Evolutionary conservation across 1,140 invertebrate species (phyloP).

Genomic region (Branchinecta lindahli): DNA sequence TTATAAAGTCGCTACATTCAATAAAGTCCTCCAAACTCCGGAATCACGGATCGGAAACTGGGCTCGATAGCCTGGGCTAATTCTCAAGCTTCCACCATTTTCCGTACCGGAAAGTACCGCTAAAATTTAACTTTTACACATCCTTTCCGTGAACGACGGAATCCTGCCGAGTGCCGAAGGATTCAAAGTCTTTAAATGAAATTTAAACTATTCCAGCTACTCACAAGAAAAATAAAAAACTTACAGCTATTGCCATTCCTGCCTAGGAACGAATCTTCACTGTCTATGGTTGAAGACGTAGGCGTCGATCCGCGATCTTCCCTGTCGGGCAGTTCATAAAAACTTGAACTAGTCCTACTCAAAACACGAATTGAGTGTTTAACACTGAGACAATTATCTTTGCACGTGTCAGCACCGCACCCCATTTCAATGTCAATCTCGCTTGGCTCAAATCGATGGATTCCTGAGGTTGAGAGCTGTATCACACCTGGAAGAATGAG

Average conservation of each 20-base stretch:
- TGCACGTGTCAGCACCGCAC: not conserved
- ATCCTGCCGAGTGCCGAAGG: no score
- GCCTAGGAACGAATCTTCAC: not conserved
- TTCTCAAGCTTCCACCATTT: no score
- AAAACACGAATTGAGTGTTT: not conserved
- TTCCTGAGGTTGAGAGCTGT: not conserved
- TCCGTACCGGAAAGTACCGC: no score
- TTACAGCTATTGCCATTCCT: not conserved
- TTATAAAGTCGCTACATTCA: no score
- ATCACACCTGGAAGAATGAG: not conserved
- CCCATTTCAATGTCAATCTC: slow-evolving; percentile 6
- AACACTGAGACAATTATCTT: slow-evolving; percentile 1
- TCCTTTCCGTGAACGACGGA: no score
- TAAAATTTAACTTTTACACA: no score
- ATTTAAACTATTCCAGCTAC: no score
- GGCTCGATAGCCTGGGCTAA: no score
- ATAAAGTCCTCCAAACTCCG: no score
- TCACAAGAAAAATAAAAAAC: not conserved
- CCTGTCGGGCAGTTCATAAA: not conserved
- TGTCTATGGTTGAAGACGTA: not conserved
- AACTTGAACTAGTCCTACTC: not conserved
- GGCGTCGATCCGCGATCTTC: not conserved
- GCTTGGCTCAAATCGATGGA: not conserved
- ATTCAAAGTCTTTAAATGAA: no score
- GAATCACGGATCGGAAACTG: no score